Evolutionary conservation across 1,140 invertebrate species (phyloP), one percentile per base, ranked within the genome.

Genomic region (Choristoneura fumiferana): DNA sequence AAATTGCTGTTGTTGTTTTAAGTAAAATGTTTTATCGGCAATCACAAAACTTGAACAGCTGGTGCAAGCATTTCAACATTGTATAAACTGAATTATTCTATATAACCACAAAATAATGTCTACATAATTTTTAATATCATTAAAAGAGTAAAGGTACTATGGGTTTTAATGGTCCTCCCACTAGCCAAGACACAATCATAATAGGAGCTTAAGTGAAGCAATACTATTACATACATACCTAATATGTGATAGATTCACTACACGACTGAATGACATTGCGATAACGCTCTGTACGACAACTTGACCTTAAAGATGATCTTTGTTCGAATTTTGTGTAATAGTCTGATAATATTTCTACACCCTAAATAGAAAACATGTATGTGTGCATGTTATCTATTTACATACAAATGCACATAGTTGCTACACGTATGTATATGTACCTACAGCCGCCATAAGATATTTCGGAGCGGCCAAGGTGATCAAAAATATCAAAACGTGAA

Each of bases 101-200:
- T 88, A 78, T 88, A 88, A 86, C 85, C 85, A 81, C 70, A 81
- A 84, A 81, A 83, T 84, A 82, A 79, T 87, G 84, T 88, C 81
- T 84, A 84, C 81, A 80, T 87, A 87, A 87, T 87, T 84, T 86
- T 85, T 82, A 82, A 82, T 60, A 60, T 52, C 45, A 62, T 84
- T 84, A 86, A 84, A 87, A 85, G 22, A 78, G 70, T 85, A 76
- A 80, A 76, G 62, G 67, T 72, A 75, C 64, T 60, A 34, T 33
- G 65, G 54, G 49, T 66, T 74, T 78, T 69, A 63, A 63, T 76
- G 57, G 45, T 57, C 18, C 36, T 13, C 37, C 22, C 22, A 29
- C 22, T 29, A 39, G 37, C 10, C 9, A 14, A 4, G 37, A 1
- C 13, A 9, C 37, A 14, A 39, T n/a, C 9, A 4, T 9, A 39